Conservation (phyloP, 2,888 invertebrate species). For the Pammene fasciana region DNA sequence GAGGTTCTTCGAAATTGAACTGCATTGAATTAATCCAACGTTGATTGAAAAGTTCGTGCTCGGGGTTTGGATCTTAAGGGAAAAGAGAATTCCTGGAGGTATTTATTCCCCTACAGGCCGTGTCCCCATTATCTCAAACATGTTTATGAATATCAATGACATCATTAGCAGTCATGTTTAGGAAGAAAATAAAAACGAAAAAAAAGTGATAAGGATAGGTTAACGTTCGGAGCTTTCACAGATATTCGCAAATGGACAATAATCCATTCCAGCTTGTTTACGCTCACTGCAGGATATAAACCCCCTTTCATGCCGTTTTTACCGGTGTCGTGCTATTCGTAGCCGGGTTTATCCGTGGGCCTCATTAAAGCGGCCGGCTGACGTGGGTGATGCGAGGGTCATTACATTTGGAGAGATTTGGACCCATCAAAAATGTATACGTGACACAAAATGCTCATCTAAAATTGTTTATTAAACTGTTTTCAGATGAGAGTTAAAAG, state of each 20-base stretch:
- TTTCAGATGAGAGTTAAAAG: neutral
- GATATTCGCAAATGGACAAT: constrained; percentile 35
- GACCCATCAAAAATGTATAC: constrained; percentile 26
- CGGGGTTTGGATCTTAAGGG: constrained; percentile 37
- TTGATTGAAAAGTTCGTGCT: constrained; percentile 65
- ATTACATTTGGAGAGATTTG: constrained; percentile 39
- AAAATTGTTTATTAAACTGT: constrained; percentile 4
- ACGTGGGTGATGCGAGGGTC: constrained; percentile 32
- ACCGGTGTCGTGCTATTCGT: constrained; percentile 30
- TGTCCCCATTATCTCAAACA: constrained; percentile 14
- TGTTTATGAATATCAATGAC: constrained; percentile 23
- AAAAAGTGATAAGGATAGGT: constrained; percentile 25
- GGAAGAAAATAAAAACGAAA: constrained; percentile 8
- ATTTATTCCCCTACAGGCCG: constrained; percentile 13
- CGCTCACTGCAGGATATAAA: constrained; percentile 35
- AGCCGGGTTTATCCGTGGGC: constrained; percentile 29
- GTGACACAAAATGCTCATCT: constrained; percentile 16
- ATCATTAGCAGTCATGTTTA: constrained; percentile 14
- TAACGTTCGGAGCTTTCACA: constrained; percentile 16
- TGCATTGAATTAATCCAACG: constrained; percentile 66
- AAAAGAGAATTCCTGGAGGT: constrained; percentile 9
- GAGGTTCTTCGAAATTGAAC: constrained; percentile 60
- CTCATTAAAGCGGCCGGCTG: constrained; percentile 32
- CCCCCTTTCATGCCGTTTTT: constrained; percentile 33
- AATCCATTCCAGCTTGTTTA: constrained; percentile 39